Base-by-base conservation (phyloP, 1,140 invertebrate genomes). In the Varroa destructor region DNA sequence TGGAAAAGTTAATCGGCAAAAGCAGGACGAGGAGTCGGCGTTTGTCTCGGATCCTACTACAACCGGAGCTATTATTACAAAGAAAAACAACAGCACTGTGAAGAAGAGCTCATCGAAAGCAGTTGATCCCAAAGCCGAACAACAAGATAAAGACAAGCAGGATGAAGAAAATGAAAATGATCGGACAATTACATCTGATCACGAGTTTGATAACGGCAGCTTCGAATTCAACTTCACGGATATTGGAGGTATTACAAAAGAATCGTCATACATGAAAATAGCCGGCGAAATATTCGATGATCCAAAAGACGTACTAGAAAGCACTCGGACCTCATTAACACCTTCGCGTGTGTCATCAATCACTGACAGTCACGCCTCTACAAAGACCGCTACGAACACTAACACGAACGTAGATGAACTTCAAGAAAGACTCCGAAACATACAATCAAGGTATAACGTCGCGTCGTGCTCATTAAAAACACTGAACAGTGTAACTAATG, bases 201-300 rank as follows among this genome's bases (percentile, higher is more conserved):
- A 67, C 8, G 61, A 14, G 46, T 51, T 51, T 51, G 46, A 51
- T 46, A 67, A 14, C 40, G 61, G 40, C 37, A 67, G 61, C 40
- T 67, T 67, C 36, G 61, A 46, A 40, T 14, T 40, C 40, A 67
- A 67, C 37, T 12, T 67, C 37, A 46, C 61, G 2, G 40, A 40
- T 40, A 40, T 67, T 37, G 61, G 46, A 46, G 61, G 61, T 2
- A 67, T 67, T 8, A 25, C 61, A 14, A n/a, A 40, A 37, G 40
- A 37, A 2, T 67, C 61, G 10, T 67, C 61, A 12, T 67, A 67
- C 61, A 14, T 67, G 61, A 67, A 67, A 8, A 67, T 67, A 12
- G 61, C 61, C 3, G 36, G 46, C 2, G 61, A 67, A 40, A 67
- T 67, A 14, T 67, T 43, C 36, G 37, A 40, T 2, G 61, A 67